Conservation (phyloP, 30 jellyfish, hydroid and myxozoan species). For the Cassiopea andromeda region DNA sequence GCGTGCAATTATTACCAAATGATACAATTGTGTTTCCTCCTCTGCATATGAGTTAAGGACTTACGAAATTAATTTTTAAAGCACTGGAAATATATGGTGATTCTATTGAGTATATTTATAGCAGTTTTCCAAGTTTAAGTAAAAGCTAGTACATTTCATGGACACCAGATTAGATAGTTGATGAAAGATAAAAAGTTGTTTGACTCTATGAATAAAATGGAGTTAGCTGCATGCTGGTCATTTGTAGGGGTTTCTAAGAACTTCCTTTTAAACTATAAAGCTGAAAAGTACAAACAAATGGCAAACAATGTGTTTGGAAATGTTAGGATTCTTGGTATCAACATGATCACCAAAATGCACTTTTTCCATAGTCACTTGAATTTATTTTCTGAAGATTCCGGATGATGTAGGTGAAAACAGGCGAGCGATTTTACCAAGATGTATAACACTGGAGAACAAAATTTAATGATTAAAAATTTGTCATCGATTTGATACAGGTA, state of each 20-base stretch:
- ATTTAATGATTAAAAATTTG: no score
- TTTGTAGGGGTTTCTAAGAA: not conserved
- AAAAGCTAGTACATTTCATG: conserved; percentile 1
- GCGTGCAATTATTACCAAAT: not conserved
- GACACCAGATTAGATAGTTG: not conserved
- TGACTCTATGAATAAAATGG: not conserved
- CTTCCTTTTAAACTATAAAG: conserved; percentile 32
- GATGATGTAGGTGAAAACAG: conserved; percentile 11
- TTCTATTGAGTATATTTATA: no score
- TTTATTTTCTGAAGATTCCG: not conserved
- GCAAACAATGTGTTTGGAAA: conserved; percentile 5
- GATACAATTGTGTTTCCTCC: conserved; percentile 41
- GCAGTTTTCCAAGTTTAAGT: conserved; percentile 15
- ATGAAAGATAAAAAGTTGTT: not conserved
- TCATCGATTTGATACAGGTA: no score
- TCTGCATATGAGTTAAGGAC: conserved; percentile 34
- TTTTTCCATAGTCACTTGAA: conserved; percentile 20
- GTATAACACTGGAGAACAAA: no score
- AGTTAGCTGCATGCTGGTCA: not conserved
- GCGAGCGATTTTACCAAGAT: conserved; percentile 32
- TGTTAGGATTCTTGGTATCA: conserved; percentile 14
- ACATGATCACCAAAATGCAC: conserved; percentile 23
- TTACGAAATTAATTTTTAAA: conserved; percentile 27
- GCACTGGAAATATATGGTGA: conserved; percentile 38
- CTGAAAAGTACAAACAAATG: conserved; percentile 8